These are phyloP conservation scores for Agrilus mali DNA, from an alignment of 2,888 invertebrate species.

Conservation along the genomic window DNA sequence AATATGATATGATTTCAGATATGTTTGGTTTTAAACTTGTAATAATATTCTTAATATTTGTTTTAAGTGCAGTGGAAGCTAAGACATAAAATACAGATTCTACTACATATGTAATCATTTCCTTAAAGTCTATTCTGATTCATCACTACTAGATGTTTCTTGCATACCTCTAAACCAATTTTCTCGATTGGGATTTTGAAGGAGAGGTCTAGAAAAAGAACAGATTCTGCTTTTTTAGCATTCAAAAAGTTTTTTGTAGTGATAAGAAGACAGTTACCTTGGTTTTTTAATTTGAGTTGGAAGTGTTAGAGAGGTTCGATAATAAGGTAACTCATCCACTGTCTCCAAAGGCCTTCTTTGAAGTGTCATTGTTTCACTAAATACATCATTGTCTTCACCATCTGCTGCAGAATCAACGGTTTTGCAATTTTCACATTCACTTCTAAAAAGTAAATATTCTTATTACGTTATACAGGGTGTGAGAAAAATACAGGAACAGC, in stretches of 20 bases:
- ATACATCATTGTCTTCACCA: conserved; percentile 42
- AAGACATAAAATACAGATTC: too few species aligned
- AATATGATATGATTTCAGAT: too few species aligned
- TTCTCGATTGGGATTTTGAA: conserved; percentile 30
- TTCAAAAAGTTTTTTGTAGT: too few species aligned
- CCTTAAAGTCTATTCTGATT: conserved; percentile 15
- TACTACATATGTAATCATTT: too few species aligned
- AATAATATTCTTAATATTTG: too few species aligned
- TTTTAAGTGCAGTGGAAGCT: too few species aligned
- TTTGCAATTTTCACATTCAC: conserved; percentile 78
- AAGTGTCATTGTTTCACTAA: conserved; percentile 56
- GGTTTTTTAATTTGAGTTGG: conserved; percentile 47
- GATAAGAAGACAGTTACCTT: conserved; percentile 27
- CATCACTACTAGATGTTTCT: conserved; percentile 35
- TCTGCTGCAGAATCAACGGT: conserved; percentile 49
- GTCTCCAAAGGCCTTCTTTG: conserved; percentile 44
- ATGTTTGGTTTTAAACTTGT: too few species aligned
- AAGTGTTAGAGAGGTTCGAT: conserved; percentile 50
- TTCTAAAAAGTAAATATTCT: conserved; percentile 30
- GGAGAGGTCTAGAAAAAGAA: conserved; percentile 14
- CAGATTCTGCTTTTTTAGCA: not conserved
- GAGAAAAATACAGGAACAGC: not conserved
- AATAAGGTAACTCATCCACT: conserved; percentile 39
- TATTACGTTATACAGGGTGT: not conserved
- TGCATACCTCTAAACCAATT: conserved; percentile 44